Evolutionary conservation across 1,140 invertebrate genomes (phyloP), one percentile per base, ranked within the genome.

Genomic region (Cherax destructor): DNA sequence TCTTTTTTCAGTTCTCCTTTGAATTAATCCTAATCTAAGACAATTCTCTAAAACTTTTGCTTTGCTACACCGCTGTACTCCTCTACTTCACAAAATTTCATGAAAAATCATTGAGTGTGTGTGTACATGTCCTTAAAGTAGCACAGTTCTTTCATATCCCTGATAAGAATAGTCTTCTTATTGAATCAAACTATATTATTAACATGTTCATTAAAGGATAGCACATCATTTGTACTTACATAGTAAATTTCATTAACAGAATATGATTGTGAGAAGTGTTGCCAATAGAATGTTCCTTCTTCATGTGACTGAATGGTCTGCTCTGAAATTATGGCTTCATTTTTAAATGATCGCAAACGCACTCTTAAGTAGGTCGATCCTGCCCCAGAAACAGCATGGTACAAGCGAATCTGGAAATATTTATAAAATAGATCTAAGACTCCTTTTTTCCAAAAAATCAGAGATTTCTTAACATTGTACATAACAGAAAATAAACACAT

Each of bases 201-300:
- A 56, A 56, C 52, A 56, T 56, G 52, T 56, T 56, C 52, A 56
- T 56, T 3, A 9, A 9, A 56, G 11, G 52, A 56, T 56, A 56
- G 11, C 18, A 16, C 4, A 80, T 47, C 13, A 88, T 7, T 52
- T 24, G 16, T 76, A 79, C 86, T 86, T 81, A 92, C 92, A 89
- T 91, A 90, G n/a, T 87, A 90, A 3, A 6, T n/a, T 52, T n/a
- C 49, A 1, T 72, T n/a, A n/a, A 50, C 56, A 47, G 59, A 47
- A 50, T 86, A 86, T 4, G 30, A 41, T 11, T 47, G 18, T 24
- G 65, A 61, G 5, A 83, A 90, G 4, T 84, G 88, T 41, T 90
- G 76, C 92, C 92, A 92, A 50, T 76, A 86, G 41, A 90, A 90
- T 21, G 65, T 59, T 6, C 59, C 61, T 47, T 87, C n/a, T 7